Base-by-base conservation (phyloP, 2,797 vertebrate species). In the Anas acuta region DNA sequence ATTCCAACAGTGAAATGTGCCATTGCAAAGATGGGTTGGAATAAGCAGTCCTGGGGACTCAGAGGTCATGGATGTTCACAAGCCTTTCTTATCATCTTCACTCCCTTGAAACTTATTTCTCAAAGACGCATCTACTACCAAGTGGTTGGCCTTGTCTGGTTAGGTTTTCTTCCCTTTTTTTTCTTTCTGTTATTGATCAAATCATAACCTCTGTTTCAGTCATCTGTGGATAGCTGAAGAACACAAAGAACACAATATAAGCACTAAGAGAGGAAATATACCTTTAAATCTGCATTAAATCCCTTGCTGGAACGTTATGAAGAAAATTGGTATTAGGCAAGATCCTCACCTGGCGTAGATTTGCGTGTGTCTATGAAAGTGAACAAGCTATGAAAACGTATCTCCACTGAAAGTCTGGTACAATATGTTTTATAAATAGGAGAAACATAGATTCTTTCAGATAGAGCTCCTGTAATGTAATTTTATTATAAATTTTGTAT, bases 401-500 rank as follows among this genome's bases (percentile, higher is more conserved):
- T 47, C 25, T 19, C 43, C 51, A 58, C 60, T 67, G 43, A 75
- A 56, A 51, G 15, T 19, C 33, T 89, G 51, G 39, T 39, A 43
- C 47, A 84, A 43, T 78, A 39, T 43, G 20, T 56, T 93, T 95
- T 73, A 39, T 72, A 81, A 20, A 41, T 78, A 72, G 32, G 3
- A 47, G 51, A 41, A 75, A 64, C 37, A 69, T 4, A 74, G 49
- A 65, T 91, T 62, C 2, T 10, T 90, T 82, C 57, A 82, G 74
- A 67, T 1, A 67, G 79, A 85, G 47, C 18, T 4, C 1, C n/a
- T 67, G 32, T 45, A 91, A 87, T 16, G 28, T 6, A 67, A 87
- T 92, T 89, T 93, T 69, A 88, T 76, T 7, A 82, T 72, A 84
- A 90, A 91, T 93, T 88, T 84, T 78, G 32, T 88, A 78, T 78